Evolutionary conservation across 1,140 invertebrate species (phyloP).

Genomic region (Anagrus nilaparvatae): DNA sequence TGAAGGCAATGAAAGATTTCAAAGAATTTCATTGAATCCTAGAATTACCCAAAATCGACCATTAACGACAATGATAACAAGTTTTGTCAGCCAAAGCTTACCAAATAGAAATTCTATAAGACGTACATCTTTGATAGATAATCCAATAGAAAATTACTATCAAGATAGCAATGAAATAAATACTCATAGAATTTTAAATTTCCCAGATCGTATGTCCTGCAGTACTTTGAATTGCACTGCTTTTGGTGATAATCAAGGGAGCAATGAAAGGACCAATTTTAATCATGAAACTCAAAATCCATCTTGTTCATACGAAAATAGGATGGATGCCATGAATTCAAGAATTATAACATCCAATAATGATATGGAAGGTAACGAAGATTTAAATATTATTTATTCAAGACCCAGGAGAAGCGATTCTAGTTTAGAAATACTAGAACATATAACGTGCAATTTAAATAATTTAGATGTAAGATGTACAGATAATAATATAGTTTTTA

Average conservation of each 20-base stretch:
- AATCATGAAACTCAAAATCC: no score
- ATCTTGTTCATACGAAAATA: no score
- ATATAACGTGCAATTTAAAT: constrained; percentile 8
- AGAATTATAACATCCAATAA: no score
- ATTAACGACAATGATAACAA: background rate
- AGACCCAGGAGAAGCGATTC: constrained; percentile 1
- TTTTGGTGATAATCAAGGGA: no score
- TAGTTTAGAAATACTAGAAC: background rate
- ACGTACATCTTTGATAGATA: constrained; percentile 29
- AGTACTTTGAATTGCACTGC: no score
- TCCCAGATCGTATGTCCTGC: no score
- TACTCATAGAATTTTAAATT: no score
- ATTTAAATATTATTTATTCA: background rate
- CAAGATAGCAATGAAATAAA: no score
- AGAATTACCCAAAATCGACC: background rate
- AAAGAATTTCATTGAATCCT: background rate
- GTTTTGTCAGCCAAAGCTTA: constrained; percentile 29
- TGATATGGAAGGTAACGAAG: constrained; percentile 11
- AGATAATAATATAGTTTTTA: constrained; percentile 4
- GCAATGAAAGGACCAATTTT: no score
- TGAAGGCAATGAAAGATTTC: background rate
- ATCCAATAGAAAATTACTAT: constrained; percentile 30
- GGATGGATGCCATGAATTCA: constrained; percentile 24
- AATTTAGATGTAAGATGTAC: constrained; percentile 9
- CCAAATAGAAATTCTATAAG: constrained; percentile 23